These are phyloP conservation scores for Ptychodera flava DNA, from an alignment of 35 echinoderm and acorn worm species.

Conservation along the genomic window DNA sequence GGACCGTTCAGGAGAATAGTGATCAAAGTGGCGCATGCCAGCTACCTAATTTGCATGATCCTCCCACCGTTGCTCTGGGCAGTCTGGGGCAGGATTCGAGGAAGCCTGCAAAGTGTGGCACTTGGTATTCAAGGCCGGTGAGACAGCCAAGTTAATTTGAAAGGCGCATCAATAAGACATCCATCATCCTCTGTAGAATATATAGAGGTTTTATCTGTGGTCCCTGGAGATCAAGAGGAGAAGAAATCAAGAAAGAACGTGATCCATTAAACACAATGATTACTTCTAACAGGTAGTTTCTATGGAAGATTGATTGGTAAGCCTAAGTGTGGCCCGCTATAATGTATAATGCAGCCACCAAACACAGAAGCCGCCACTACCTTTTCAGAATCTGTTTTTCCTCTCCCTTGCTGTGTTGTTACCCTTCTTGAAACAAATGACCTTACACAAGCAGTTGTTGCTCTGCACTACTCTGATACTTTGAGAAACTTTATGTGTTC, in stretches of 20 bases:
- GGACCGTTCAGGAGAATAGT: too few species aligned
- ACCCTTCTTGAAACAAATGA: too few species aligned
- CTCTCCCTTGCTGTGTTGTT: too few species aligned
- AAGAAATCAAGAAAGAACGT: neutral
- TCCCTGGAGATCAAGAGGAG: neutral
- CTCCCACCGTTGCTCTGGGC: too few species aligned
- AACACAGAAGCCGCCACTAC: too few species aligned
- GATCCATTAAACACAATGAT: neutral
- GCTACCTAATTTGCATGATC: too few species aligned
- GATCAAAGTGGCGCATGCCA: too few species aligned
- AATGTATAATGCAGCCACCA: neutral
- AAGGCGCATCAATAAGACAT: neutral
- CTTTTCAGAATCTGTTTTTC: too few species aligned
- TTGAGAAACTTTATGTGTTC: too few species aligned
- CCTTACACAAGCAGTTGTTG: too few species aligned
- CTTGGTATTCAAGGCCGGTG: neutral
- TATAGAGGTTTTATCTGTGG: conserved; percentile 1
- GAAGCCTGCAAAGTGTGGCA: neutral
- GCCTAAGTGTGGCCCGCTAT: neutral
- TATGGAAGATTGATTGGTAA: neutral
- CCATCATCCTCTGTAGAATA: neutral
- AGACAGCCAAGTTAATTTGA: neutral
- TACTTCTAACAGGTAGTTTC: neutral
- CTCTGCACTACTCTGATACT: too few species aligned
- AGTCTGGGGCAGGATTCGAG: too few species aligned